Conservation (phyloP, 2,888 invertebrate species). For the Augochlorella aurata region DNA sequence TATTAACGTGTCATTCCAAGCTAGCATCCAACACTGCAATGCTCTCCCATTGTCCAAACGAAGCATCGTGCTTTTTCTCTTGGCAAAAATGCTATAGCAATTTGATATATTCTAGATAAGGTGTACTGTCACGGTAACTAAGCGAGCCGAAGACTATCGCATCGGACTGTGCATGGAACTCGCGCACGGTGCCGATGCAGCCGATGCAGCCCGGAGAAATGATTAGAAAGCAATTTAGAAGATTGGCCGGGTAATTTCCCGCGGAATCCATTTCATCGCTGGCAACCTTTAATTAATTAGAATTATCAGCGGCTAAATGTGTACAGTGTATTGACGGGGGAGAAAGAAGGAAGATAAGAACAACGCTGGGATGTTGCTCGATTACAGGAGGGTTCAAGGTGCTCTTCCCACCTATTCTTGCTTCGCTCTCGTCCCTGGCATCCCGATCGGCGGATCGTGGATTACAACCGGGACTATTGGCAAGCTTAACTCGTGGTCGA, state of each 20-base stretch:
- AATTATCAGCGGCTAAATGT: slow-evolving; percentile 42
- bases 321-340: slow-evolving; percentile 24
- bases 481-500: slow-evolving; percentile 73
- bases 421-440: not conserved
- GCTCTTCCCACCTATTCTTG: slow-evolving; percentile 47
- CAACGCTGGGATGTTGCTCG: slow-evolving; percentile 45
- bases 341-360: slow-evolving; percentile 37
- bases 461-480: slow-evolving; percentile 71
- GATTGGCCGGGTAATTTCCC: slow-evolving; percentile 45
- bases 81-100: not conserved
- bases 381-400: slow-evolving; percentile 47
- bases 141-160: slow-evolving; percentile 2
- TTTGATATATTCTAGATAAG: slow-evolving; percentile 1
- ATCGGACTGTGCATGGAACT: not conserved
- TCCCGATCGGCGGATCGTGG: slow-evolving; percentile 61
- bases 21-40: not conserved
- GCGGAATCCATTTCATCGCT: slow-evolving; percentile 49
- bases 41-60: not conserved
- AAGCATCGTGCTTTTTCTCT: not conserved
- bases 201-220: slow-evolving; percentile 24
- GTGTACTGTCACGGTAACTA: not conserved
- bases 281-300: slow-evolving; percentile 53
- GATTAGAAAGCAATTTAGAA: slow-evolving; percentile 49
- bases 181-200: not conserved
- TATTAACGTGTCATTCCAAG: too few relatives aligned